These are phyloP conservation scores for Halocaridina rubra DNA, from an alignment of 2,888 invertebrate species.

Conservation along the genomic window DNA sequence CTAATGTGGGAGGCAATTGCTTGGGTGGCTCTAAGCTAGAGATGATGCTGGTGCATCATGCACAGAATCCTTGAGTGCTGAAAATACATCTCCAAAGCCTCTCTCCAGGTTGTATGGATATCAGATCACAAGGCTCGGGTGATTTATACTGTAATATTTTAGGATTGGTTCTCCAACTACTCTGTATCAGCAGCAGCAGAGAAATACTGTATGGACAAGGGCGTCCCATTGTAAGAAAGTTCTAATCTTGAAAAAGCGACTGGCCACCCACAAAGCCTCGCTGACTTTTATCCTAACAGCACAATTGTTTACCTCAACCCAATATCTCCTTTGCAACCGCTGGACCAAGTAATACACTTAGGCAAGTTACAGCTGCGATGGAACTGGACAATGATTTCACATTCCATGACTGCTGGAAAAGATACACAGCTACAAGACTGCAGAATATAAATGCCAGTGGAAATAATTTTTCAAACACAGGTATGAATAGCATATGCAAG, in stretches of 20 bases:
- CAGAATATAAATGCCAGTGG: background rate
- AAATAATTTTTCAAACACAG: background rate
- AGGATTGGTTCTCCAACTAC: background rate
- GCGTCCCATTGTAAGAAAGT: background rate
- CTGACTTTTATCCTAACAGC: background rate
- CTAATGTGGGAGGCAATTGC: background rate
- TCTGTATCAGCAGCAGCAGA: background rate
- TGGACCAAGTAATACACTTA: background rate
- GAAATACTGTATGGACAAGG: background rate
- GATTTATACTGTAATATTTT: background rate
- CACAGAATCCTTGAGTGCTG: background rate
- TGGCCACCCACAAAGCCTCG: background rate
- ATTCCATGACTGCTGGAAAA: background rate
- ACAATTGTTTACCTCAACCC: background rate
- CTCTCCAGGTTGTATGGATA: background rate
- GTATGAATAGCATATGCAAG: background rate
- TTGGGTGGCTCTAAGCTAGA: background rate
- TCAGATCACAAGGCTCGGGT: background rate
- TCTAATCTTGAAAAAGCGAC: background rate
- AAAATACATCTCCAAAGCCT: background rate
- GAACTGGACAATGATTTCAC: background rate
- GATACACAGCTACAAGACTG: background rate
- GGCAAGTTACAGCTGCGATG: background rate
- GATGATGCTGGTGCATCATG: background rate
- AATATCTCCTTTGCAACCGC: background rate